phyloP scores from a whole-genome alignment of 2,888 invertebrate species.

The Podabrus alpinus region DNA sequence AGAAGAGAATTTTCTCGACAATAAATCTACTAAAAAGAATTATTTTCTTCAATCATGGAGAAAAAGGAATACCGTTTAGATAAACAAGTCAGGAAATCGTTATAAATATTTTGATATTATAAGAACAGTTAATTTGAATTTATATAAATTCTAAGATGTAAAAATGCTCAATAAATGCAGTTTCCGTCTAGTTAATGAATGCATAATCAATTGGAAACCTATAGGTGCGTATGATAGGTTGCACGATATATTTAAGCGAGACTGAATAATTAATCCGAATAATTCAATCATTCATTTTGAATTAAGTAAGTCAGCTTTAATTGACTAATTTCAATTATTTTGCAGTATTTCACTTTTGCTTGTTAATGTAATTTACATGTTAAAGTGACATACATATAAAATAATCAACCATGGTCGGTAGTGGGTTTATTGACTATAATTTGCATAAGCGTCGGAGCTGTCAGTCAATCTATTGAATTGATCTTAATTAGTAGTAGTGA shows the following conservation, averaged over 20 bases:
- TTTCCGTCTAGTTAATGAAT: too few relatives aligned
- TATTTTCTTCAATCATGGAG: too few relatives aligned
- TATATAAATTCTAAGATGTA: too few relatives aligned
- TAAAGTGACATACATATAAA: conserved; percentile 8
- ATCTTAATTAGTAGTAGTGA: conserved; percentile 48
- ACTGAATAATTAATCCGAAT: conserved; percentile 12
- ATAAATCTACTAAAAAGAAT: too few relatives aligned
- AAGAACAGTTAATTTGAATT: too few relatives aligned
- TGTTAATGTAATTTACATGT: neutral
- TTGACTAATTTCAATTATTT: neutral
- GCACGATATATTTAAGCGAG: neutral
- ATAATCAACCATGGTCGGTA: conserved; percentile 4
- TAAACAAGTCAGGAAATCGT: too few relatives aligned
- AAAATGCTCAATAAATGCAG: too few relatives aligned
- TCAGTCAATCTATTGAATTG: conserved; percentile 46
- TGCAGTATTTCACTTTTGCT: neutral
- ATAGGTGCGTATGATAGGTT: neutral
- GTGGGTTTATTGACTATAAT: conserved; percentile 31
- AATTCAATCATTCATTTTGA: conserved; percentile 3
- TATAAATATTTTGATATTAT: too few relatives aligned
- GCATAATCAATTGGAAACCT: conserved; percentile 26
- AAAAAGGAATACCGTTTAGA: too few relatives aligned
- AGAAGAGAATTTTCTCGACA: too few relatives aligned
- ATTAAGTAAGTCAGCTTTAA: neutral
- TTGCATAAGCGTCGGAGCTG: conserved; percentile 41